These are phyloP conservation scores for Murina feae DNA, from an alignment of 2,113 vertebrate species.

Conservation along the genomic window DNA sequence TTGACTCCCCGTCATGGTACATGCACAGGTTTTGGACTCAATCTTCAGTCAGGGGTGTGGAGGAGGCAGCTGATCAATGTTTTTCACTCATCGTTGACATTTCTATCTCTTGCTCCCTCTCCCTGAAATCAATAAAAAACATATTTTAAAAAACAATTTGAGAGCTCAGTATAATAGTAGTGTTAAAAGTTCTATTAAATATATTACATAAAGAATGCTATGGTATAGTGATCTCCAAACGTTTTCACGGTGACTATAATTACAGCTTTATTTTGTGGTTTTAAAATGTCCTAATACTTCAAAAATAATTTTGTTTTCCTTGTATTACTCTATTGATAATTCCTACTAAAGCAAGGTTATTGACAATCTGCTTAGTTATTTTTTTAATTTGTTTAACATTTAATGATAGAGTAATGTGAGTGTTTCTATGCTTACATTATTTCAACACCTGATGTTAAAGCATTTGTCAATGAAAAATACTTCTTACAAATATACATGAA, in stretches of 20 bases:
- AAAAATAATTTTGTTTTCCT: background rate
- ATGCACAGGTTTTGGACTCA: too few relatives aligned
- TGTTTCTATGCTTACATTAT: background rate
- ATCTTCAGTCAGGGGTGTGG: too few relatives aligned
- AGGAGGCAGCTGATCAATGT: too few relatives aligned
- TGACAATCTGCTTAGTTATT: constrained; percentile 5
- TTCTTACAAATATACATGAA: background rate
- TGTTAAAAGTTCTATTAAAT: background rate
- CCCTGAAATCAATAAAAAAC: too few relatives aligned
- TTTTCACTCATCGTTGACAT: too few relatives aligned
- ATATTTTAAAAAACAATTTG: background rate
- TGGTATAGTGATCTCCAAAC: background rate
- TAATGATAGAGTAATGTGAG: background rate
- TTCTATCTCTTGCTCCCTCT: too few relatives aligned
- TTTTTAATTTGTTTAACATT: background rate
- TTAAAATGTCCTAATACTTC: background rate
- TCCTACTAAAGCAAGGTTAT: background rate
- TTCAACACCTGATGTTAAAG: background rate
- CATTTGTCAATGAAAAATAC: background rate
- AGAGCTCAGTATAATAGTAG: background rate
- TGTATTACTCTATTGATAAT: background rate
- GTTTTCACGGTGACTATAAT: background rate
- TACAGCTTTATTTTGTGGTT: background rate
- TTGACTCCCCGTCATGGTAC: too few relatives aligned
- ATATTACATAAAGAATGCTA: background rate